Evolutionary conservation across 1,140 invertebrate genomes (phyloP), one percentile per base, ranked within the genome.

Genomic region (Drosophila ohnishii): DNA sequence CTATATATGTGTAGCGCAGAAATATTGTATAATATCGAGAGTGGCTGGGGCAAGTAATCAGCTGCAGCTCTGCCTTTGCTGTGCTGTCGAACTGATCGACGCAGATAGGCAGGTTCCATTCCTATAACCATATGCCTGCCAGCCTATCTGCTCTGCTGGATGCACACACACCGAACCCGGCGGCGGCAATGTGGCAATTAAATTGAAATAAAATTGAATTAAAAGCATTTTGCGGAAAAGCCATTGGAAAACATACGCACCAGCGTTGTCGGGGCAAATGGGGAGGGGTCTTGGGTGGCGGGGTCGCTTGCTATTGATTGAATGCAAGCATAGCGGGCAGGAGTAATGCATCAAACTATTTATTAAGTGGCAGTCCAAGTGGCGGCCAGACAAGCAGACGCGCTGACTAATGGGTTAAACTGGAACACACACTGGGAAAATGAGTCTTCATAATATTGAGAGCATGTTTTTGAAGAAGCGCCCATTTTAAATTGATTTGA

Each of bases 121-220:
- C 45, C 65, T 42, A 57, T 55, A 55, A 19, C 67, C 80, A 83
- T 83, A 79, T 84, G 71, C 70, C 67, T 50, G 34, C 48, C 39
- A 32, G 62, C 19, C 62, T 67, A 67, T 75, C 72, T 56, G 59
- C 75, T 50, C 40, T 40, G 32, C 25, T 25, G 32, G 22, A 35
- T 65, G 28, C 45, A 30, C 34, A 14, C 37, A 45, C 19, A 13
- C 11, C 19, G 11, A 16, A 30, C 4, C 47, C 39, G 34, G 13
- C 47, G 13, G 37, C 28, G 75, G 83, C 83, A 86, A 86, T 87
- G 83, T 86, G 83, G 83, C 83, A 86, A 86, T 86, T 86, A 86
- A 88, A 86, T 86, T 79, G 83, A 83, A 87, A 86, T 86, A 86
- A 86, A 86, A 86, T 86, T 86, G 83, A 86, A 86, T 86, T 86